Conservation (phyloP, 2,113 vertebrate species). For the Antigone vipio region DNA sequence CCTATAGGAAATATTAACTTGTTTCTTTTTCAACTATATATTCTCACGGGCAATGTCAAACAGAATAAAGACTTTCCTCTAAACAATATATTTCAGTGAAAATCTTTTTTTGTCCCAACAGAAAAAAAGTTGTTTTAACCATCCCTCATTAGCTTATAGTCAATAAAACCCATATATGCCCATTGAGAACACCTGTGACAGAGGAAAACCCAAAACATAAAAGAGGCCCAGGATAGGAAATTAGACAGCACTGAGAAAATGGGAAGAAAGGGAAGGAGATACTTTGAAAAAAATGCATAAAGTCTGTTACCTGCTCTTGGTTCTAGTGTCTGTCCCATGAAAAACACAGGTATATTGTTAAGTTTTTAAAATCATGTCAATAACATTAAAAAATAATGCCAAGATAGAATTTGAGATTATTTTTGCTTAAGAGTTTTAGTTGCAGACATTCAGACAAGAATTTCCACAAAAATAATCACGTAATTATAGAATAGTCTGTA, state of each 20-base stretch:
- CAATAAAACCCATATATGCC: not conserved
- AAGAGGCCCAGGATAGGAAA: not conserved
- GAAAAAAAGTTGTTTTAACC: not conserved
- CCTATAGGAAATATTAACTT: not conserved
- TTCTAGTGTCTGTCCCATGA: not conserved
- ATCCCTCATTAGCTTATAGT: not conserved
- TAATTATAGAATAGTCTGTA: not conserved
- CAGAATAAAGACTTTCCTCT: not conserved
- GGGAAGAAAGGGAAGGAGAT: not conserved
- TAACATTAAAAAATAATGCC: not conserved
- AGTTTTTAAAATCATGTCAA: not conserved
- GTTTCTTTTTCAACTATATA: not conserved
- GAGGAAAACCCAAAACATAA: not conserved
- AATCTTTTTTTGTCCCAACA: not conserved
- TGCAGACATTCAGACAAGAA: not conserved
- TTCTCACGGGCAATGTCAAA: not conserved
- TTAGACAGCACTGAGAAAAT: not conserved
- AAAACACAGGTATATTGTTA: not conserved
- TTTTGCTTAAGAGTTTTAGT: not conserved
- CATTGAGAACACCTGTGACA: not conserved
- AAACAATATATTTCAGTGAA: not conserved
- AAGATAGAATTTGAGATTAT: not conserved
- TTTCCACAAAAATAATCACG: not conserved
- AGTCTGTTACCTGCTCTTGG: not conserved
- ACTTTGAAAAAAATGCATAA: not conserved